Base-by-base conservation (phyloP, 2,113 vertebrate species). In the Ammodytes dubius region DNA sequence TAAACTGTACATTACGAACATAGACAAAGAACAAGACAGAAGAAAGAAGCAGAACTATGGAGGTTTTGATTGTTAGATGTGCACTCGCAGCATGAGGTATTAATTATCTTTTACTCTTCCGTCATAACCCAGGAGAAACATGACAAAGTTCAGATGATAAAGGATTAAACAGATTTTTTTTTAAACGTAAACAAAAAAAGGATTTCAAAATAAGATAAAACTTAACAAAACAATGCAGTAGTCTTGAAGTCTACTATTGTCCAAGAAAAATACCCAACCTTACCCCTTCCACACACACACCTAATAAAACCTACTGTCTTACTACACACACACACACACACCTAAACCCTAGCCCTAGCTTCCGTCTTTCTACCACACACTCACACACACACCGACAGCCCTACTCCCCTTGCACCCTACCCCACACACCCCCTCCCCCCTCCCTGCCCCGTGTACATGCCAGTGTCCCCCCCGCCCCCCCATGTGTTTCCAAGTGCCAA, bases 401-500 rank as follows among this genome's bases (percentile, higher is more conserved):
- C 80, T 4, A 50, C 63, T 47, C 6, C 63, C 64, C 79, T 27
- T 27, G 27, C 27, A 27, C 77, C 37, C 69, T 17, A 10, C 49
- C 19, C 80, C 74, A 46, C 43, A 46, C 43, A 27, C 40, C 49
- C 57, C 59, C 12, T 0, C 12, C 84, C 74, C 56, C 35, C 10
- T 2, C 47, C 70, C 78, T 5, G 15, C 77, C 82, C 83, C 69
- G 59, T 79, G 92, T 93, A 91, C 89, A 94, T 93, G 91, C 93
- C 94, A 91, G 93, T 95, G 92, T 94, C 27, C 27, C 27, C 27
- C 27, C 27, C 27, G 1, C 27, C 27, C 83, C 93, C 94, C 95
- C 82, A 89, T 93, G 91, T 94, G 95, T 96, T 27, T 96, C 91
- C 93, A 96, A 96, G 96, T 97, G 96, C 96, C 96, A 97, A 97